phyloP scores from a whole-genome alignment of 2,797 vertebrate genomes.

The Steatocranus sp. region DNA sequence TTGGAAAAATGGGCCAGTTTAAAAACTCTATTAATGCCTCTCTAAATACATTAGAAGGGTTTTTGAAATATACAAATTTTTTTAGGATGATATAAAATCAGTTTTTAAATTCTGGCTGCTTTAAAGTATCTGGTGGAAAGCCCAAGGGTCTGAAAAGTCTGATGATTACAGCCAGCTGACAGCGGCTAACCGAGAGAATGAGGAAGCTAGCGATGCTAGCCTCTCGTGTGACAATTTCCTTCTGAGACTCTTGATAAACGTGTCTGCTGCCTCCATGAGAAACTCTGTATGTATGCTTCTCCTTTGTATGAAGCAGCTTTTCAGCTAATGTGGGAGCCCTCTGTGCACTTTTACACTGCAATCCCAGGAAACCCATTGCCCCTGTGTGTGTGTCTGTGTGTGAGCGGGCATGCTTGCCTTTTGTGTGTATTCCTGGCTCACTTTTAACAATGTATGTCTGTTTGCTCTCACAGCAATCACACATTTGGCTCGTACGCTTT shows the following conservation, averaged over 20 bases:
- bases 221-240: neutral
- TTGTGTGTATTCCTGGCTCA: neutral
- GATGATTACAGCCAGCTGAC: neutral
- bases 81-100: neutral
- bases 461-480: conserved; percentile 7
- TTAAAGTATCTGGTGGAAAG: neutral
- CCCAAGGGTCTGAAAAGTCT: neutral
- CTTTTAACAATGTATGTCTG: conserved; percentile 35
- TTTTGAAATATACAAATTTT: neutral
- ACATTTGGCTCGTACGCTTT: conserved; percentile 26
- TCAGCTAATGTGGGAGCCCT: conserved; percentile 48
- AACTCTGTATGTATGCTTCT: neutral
- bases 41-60: neutral
- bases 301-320: conserved; percentile 42
- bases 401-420: neutral
- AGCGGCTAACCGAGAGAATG: neutral
- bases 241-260: conserved; percentile 14
- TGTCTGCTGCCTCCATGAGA: neutral
- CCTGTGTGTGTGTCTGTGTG: neutral
- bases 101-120: neutral
- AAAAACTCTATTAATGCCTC: neutral
- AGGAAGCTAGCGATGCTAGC: neutral
- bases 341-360: conserved; percentile 34
- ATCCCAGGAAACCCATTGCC: conserved; percentile 32
- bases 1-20: neutral